Base-by-base conservation (phyloP, 2,888 invertebrate genomes). In the Spicauda simplicius region DNA sequence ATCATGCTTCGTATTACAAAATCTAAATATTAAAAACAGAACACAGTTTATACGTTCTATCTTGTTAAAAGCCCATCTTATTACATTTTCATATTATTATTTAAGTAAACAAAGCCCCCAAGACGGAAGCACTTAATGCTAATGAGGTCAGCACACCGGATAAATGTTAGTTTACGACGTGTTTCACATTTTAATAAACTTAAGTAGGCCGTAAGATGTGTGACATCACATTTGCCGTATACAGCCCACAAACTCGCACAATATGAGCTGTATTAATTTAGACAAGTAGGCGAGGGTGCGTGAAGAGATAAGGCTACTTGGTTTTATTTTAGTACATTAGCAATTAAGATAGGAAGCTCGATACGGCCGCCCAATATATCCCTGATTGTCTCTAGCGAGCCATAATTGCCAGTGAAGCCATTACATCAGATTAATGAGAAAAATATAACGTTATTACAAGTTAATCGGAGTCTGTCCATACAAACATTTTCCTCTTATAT, bases 301-400 rank as follows among this genome's bases (percentile, higher is more conserved):
- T 63, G 11, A 11, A 25, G 25, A 55, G 72, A 74, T 73, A 73
- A 61, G 63, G 64, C 66, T 69, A 70, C 62, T 70, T 74, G 72
- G 76, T 78, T 80, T 78, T 79, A 77, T 83, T 81, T 80, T 74
- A 80, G 80, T 76, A 77, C 79, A 78, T 79, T 77, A 79, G 84
- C 86, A 88, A 89, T 90, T 89, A 89, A 89, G 89, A 88, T 88
- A 82, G 80, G 79, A 72, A 70, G 72, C 72, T 74, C 76, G 85
- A 86, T 87, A 85, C 70, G 72, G 68, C 74, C 54, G 69, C 74
- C 62, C 53, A 58, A 61, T 65, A 58, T 52, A 64, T 19, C 41
- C 53, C 25, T 57, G 41, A 64, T 58, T 64, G 64, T 64, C 64
- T 64, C 64, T 52, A 64, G 58, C 58, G 63, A 30, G 56, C 58